Base-by-base conservation (phyloP, 2,888 invertebrate species). In the Tenthredo distinguenda region DNA sequence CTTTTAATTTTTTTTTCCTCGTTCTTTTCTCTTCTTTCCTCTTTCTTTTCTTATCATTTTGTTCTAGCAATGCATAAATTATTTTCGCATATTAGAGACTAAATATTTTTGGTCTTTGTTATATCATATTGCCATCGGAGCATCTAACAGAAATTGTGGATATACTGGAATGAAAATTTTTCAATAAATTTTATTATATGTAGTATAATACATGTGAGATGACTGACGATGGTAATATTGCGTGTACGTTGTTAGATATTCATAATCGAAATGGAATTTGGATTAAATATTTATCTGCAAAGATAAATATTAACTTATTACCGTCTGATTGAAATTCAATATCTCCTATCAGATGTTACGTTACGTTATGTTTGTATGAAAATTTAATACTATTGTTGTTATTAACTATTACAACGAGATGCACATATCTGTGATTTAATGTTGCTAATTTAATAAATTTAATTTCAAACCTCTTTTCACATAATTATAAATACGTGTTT, bases 321-420 rank as follows among this genome's bases (percentile, higher is more conserved):
- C 21, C 18, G 12, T 26, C 40, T 15, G 62, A 40, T 40, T 58
- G 40, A 58, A 62, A 58, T 81, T 81, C 21, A 21, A 81, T 81
- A 15, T 50, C 55, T 18, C 15, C 55, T 77, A 62, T 81, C 62
- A 58, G 40, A 62, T 81, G 18, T 81, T 40, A 37, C 50, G 31
- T 50, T 34, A 50, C 47, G 7, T 62, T 37, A 40, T 18, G 62
- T 81, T 81, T 62, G n/a, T 81, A 21, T 81, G n/a, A 21, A 26
- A 81, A 40, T 62, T 58, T 62, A 55, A 62, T 81, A 58, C 31
- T 40, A 62, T 40, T 62, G 7, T 77, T 34, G 77, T 77, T 55
- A 77, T 55, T 77, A 77, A 77, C 77, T 18, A 55, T 77, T 18
- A n/a, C 31, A 50, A 77, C 62, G 62, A 81, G 40, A 81, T 81